Evolutionary conservation across 1,140 invertebrate species (phyloP), one percentile per base, ranked within the genome.

Genomic region (Onthophagus taurus): DNA sequence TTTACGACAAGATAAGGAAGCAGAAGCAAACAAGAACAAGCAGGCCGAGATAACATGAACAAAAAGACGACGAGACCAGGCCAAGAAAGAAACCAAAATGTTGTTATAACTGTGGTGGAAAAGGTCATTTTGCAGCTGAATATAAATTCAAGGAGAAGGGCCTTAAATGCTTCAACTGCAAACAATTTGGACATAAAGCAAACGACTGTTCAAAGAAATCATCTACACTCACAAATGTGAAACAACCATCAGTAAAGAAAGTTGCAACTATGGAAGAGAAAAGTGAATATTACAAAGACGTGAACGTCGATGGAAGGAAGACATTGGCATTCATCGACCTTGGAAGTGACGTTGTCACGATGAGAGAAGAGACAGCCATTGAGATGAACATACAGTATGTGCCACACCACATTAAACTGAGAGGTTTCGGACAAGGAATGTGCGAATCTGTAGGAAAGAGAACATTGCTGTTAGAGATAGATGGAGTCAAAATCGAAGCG

Each of bases 21-120:
- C n/a, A n/a, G n/a, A n/a, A n/a, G n/a, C n/a, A n/a, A n/a, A n/a
- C n/a, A n/a, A n/a, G n/a, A n/a, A n/a, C n/a, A n/a, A n/a, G n/a
- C n/a, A n/a, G n/a, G n/a, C n/a, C n/a, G n/a, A n/a, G n/a, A n/a
- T n/a, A n/a, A n/a, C n/a, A n/a, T n/a, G n/a, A n/a, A n/a, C n/a
- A n/a, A n/a, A n/a, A n/a, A n/a, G n/a, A n/a, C n/a, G n/a, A n/a
- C n/a, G n/a, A n/a, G n/a, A n/a, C n/a, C n/a, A n/a, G n/a, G n/a
- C n/a, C n/a, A n/a, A n/a, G n/a, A n/a, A n/a, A n/a, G n/a, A n/a
- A n/a, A n/a, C n/a, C n/a, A n/a, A n/a, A n/a, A n/a, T n/a, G n/a
- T n/a, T 61, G 59, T 34, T 59, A 34, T 21, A 54, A 49, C 19
- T 61, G 57, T 38, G 57, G 59, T 7, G 48, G 23, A 7, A 44